Base-by-base conservation (phyloP, 2,888 invertebrate species). In the Drosophila peninsularis region DNA sequence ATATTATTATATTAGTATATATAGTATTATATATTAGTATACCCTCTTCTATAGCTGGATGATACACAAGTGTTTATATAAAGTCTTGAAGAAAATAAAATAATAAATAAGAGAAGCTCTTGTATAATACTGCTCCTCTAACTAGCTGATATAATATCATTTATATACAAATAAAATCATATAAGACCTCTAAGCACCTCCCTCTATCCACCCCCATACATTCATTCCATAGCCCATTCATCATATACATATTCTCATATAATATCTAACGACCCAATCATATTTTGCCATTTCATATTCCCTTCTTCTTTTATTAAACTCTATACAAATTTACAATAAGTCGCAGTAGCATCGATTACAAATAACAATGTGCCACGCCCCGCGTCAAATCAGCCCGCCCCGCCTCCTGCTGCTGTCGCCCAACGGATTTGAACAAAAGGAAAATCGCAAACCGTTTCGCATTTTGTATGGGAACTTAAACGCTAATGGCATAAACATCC, bases 401-500 rank as follows among this genome's bases (percentile, higher is more conserved):
- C 44, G 14, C 1, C 39, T 19, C 6, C 21, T 13, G 3, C 52
- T 7, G 1, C 39, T 9, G 4, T 6, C 42, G 4, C 9, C 42
- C 21, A 7, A 5, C 4, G 11, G 42, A 37, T 34, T 17, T 53
- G 41, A 72, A 55, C 62, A 49, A 71, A 75, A 37, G 60, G 44
- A 47, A 69, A 71, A 65, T 69, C 64, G 73, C 77, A 74, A 71
- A 68, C 47, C 71, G 68, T 80, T 89, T 71, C 77, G 81, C 88
- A 75, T 72, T 88, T 81, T 84, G 89, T 84, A 87, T 87, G 90
- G 88, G 87, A 90, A 89, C 91, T 90, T 90, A 90, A 85, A 88
- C 90, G 91, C 90, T 91, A 91, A 91, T 90, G 91, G 91, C 90
- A 91, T 89, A 91, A 91, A 91, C 91, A 91, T 90, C 90, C 90